phyloP scores from a whole-genome alignment of 2,888 invertebrate genomes.

The Argyresthia albistria region DNA sequence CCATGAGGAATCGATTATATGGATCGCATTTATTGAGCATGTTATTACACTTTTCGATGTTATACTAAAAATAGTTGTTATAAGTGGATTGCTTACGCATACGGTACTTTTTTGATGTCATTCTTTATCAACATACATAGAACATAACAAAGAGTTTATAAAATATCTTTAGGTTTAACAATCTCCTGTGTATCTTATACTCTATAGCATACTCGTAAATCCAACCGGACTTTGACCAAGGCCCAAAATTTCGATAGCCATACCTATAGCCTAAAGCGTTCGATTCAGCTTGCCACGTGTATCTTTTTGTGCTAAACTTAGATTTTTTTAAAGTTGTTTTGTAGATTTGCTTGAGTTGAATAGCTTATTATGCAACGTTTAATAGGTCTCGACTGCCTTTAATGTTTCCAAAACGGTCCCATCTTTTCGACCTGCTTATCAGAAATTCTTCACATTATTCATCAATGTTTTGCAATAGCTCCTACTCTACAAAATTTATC shows the following conservation, averaged over 20 bases:
- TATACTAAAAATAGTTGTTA: no score
- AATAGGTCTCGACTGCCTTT: not conserved
- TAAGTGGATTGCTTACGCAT: no score
- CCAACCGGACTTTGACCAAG: conserved; percentile 34
- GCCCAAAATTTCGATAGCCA: conserved; percentile 65
- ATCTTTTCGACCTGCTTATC: no score
- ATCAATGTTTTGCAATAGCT: no score
- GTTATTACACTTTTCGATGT: not conserved
- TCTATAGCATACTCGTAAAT: no score
- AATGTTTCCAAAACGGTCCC: no score
- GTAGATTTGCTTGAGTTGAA: conserved; percentile 48
- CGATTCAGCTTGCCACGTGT: conserved; percentile 53
- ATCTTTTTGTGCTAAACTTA: conserved; percentile 65
- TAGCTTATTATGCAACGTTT: conserved; percentile 62
- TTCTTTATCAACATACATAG: no score
- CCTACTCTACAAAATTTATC: no score
- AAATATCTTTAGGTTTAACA: no score
- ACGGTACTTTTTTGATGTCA: not conserved
- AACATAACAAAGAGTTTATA: no score
- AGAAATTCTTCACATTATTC: no score
- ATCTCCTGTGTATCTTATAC: no score
- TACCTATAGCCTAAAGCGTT: conserved; percentile 39
- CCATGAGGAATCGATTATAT: not conserved
- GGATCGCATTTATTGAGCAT: not conserved
- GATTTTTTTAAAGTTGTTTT: conserved; percentile 48